Evolutionary conservation across 2,888 invertebrate species (phyloP).

Genomic region (Cryptus viduatorius): DNA sequence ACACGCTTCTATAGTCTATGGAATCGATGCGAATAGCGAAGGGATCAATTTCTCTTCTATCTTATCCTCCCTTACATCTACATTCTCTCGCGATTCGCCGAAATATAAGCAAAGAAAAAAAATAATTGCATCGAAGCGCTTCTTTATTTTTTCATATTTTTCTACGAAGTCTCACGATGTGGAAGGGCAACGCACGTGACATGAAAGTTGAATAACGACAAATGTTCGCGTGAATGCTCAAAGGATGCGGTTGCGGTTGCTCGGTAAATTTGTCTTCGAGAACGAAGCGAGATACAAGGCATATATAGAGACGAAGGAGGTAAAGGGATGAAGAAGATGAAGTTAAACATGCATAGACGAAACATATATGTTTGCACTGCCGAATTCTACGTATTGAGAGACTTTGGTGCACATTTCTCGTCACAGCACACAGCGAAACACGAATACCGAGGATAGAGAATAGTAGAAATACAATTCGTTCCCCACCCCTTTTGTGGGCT

Average conservation of each 20-base stretch:
- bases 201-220: slow-evolving; percentile 27
- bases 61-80: neutral
- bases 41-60: slow-evolving; percentile 2
- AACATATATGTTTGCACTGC: neutral
- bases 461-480: slow-evolving; percentile 37
- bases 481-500: slow-evolving; percentile 12
- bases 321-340: neutral
- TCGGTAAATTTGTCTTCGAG: slow-evolving; percentile 27
- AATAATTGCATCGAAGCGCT: neutral
- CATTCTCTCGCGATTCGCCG: neutral
- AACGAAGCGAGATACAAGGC: neutral
- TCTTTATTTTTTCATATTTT: neutral
- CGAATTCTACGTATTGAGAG: slow-evolving; percentile 27
- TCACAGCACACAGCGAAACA: neutral
- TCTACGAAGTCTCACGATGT: neutral
- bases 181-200: slow-evolving; percentile 1
- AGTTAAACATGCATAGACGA: slow-evolving; percentile 2
- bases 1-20: neutral
- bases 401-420: neutral
- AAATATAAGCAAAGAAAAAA: neutral
- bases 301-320: neutral
- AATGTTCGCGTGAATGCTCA: neutral
- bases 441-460: slow-evolving; percentile 8
- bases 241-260: neutral
- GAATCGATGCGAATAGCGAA: neutral